phyloP scores from a whole-genome alignment of 2,797 vertebrate species.

The Bradypodion pumilum region DNA sequence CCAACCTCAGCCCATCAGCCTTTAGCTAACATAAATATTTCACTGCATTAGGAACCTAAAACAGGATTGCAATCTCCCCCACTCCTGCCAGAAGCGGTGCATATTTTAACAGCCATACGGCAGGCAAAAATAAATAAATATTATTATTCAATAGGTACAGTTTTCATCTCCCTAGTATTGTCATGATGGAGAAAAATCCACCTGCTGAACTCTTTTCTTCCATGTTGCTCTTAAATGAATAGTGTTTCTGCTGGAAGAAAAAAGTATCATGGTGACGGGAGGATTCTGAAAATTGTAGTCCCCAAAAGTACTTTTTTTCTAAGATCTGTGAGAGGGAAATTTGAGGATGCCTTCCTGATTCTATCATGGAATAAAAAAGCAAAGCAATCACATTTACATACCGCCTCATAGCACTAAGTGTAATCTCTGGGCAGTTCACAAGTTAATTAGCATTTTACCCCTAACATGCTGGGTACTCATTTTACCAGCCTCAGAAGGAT shows the following conservation, averaged over 20 bases:
- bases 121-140: not conserved
- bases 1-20: not conserved
- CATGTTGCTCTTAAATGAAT: not conserved
- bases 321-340: no score
- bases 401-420: no score
- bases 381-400: no score
- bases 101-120: not conserved
- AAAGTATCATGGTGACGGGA: not conserved
- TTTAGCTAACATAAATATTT: constrained; percentile 11
- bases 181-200: not conserved
- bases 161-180: not conserved
- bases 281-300: no score
- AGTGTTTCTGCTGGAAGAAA: not conserved
- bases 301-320: no score
- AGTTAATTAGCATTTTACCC: no score
- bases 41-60: not conserved
- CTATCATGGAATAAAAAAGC: no score
- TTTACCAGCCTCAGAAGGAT: no score
- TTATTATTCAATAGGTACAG: not conserved
- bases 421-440: no score
- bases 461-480: no score
- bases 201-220: not conserved
- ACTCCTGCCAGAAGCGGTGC: not conserved
- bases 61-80: not conserved
- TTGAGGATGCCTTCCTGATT: no score